A percentile compares a stretch with the other conserved stretches of the same genome.
These are phyloP conservation scores for Macrosiphum euphorbiae DNA, from an alignment of 2,888 invertebrate species.

Conservation along the genomic window DNA sequence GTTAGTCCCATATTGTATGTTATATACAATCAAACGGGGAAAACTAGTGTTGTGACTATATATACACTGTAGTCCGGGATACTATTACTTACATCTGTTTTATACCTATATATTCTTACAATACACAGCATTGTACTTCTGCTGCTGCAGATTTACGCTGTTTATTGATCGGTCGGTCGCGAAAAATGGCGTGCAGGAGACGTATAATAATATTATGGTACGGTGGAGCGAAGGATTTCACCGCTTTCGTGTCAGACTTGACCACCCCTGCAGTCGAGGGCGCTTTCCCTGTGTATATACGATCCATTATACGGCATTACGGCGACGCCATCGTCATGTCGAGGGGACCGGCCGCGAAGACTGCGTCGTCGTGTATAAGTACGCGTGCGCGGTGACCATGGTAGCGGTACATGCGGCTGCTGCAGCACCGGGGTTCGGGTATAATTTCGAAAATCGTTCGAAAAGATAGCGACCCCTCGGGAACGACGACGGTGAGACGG, in stretches of 20 bases:
- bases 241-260: neutral
- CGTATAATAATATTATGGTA: neutral
- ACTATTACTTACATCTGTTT: neutral
- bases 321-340: too few relatives aligned
- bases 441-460: neutral
- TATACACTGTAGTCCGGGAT: neutral
- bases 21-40: neutral
- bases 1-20: neutral
- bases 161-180: neutral
- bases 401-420: conserved; percentile 13
- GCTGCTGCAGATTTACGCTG: neutral
- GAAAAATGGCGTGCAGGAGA: neutral
- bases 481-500: neutral
- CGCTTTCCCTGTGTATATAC: neutral
- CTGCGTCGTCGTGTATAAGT: neutral
- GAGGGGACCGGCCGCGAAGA: conserved; percentile 16
- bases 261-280: neutral
- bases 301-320: neutral
- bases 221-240: neutral
- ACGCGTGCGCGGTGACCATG: conserved; percentile 57
- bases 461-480: conserved; percentile 23
- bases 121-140: neutral
- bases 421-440: neutral
- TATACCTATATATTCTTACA: neutral
- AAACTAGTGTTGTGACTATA: neutral